Evolutionary conservation across 53 echinoderm and acorn worm genomes (phyloP), one percentile per base, ranked within the genome.

Genomic region (Actinopyga echinites): DNA sequence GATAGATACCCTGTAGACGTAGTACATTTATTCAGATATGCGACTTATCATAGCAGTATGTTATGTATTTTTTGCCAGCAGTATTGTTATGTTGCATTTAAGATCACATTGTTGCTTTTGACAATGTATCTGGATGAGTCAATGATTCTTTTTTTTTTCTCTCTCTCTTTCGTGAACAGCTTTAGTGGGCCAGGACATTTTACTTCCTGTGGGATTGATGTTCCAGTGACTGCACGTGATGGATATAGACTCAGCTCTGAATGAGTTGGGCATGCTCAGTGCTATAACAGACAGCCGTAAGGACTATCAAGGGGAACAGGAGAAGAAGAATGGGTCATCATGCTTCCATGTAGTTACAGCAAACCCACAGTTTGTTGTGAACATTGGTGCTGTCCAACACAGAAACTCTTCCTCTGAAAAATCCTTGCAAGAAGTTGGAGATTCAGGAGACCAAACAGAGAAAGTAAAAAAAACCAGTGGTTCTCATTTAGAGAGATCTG

Each of bases 231-330:
- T 49, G 3, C 17, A 49, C 49, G 55, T 17, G 13, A 96, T 96
- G 96, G 91, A 93, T 71, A 83, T 96, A 30, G 93, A 96, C 82
- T 61, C 86, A 81, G 96, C 96, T 4, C 74, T 96, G 54, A 87
- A 88, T 71, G 96, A 96, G 83, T 87, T 96, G 32, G 96, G 96
- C 61, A 96, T 96, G 96, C 91, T 96, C 38, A 96, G 96, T 78
- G 79, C 87, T 5, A 90, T 96, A n/a, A 96, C 96, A 30, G 96
- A 96, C 30, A 96, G 96, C 63, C 85, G 93, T 24, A 87, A 78
- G 34, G 91, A 96, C 17, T 96, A 87, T 74, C 42, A 69, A 20
- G 34, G 40, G 21, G 67, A 83, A 35, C 57, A 62, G 23, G 36
- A 75, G 30, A 83, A 25, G 32, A 80, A 65, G 56, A 64, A 85